phyloP scores from a whole-genome alignment of 2,113 vertebrate species.

The Meleagris gallopavo region DNA sequence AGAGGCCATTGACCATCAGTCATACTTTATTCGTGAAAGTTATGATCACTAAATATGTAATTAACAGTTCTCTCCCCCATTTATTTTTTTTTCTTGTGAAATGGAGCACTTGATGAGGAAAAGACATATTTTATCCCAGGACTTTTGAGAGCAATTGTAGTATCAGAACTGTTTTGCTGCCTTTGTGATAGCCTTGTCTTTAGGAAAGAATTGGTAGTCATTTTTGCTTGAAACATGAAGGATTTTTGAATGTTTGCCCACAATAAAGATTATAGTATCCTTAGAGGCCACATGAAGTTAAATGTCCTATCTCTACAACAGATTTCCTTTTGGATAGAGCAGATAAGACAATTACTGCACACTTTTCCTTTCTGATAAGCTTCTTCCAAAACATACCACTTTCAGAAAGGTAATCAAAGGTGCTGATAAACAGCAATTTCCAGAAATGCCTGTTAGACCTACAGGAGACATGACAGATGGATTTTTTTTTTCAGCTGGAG shows the following conservation, averaged over 20 bases:
- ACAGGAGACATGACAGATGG: not conserved
- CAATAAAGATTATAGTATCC: not conserved
- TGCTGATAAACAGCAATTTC: not conserved
- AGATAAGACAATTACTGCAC: not conserved
- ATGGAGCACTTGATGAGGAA: not conserved
- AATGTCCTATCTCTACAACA: not conserved
- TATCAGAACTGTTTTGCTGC: not conserved
- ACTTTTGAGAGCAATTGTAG: not conserved
- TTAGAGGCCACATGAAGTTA: not conserved
- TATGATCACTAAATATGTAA: not conserved
- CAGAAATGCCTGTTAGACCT: not conserved
- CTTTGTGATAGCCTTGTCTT: not conserved
- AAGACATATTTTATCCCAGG: not conserved
- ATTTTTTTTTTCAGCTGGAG: not conserved
- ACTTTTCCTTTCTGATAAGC: not conserved
- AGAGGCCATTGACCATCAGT: accelerated
- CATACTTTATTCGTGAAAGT: not conserved
- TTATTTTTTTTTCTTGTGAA: not conserved
- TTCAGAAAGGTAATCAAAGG: not conserved
- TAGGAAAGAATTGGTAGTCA: not conserved
- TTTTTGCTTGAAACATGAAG: not conserved
- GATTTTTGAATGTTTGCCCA: not conserved
- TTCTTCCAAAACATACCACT: not conserved
- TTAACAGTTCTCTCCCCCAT: not conserved
- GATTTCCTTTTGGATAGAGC: not conserved